Conservation (phyloP, 2,797 vertebrate species). For the Hoplostethus mediterraneus region DNA sequence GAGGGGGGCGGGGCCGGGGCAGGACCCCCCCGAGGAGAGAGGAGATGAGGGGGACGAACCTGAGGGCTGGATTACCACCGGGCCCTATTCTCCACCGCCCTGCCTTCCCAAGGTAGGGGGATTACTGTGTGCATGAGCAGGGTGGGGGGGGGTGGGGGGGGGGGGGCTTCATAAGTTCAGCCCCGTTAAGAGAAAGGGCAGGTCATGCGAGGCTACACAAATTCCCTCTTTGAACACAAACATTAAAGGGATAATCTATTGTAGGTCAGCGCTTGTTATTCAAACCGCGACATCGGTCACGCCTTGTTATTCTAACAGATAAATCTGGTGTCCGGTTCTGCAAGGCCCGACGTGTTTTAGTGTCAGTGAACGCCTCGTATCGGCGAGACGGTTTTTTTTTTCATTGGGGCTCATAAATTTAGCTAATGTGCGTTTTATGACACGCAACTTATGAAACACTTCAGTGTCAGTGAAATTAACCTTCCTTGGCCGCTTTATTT, state of each 20-base stretch:
- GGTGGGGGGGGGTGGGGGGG: slow-evolving; percentile 28
- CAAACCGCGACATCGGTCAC: slow-evolving; percentile 12
- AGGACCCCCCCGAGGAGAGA: slow-evolving; percentile 66
- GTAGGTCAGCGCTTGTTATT: slow-evolving; percentile 41
- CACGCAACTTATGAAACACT: slow-evolving; percentile 44
- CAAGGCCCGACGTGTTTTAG: neutral
- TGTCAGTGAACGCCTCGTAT: neutral
- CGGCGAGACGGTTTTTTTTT: neutral
- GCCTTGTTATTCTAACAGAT: slow-evolving; percentile 15
- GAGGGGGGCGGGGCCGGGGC: slow-evolving; percentile 50
- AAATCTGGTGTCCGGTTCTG: neutral
- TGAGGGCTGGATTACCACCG: slow-evolving; percentile 67
- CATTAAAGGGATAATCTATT: slow-evolving; percentile 52
- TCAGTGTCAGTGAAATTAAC: slow-evolving; percentile 16
- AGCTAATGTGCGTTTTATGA: slow-evolving; percentile 31
- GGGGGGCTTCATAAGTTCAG: slow-evolving; percentile 63
- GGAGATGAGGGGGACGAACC: slow-evolving; percentile 64
- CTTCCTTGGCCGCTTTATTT: neutral
- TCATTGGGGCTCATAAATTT: slow-evolving; percentile 2
- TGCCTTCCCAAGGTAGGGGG: slow-evolving; percentile 70
- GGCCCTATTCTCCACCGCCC: slow-evolving; percentile 67
- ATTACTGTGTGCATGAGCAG: slow-evolving; percentile 62
- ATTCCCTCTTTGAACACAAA: slow-evolving; percentile 48
- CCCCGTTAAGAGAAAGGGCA: slow-evolving; percentile 73
- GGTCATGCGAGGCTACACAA: slow-evolving; percentile 61